phyloP scores from a whole-genome alignment of 2,797 vertebrate genomes.

The Holocentrus rufus region DNA sequence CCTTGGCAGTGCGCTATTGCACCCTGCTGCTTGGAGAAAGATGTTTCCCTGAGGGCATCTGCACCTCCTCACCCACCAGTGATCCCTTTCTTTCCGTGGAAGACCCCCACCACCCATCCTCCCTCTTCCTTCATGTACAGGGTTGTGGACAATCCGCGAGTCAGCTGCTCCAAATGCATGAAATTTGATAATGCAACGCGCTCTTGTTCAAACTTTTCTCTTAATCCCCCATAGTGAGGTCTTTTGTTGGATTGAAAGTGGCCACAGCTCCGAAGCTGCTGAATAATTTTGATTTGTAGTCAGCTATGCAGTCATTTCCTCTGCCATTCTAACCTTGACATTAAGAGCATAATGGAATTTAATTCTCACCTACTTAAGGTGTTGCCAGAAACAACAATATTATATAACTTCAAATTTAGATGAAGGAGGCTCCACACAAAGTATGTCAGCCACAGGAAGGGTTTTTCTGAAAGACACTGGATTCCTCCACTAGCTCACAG shows the following conservation, averaged over 20 bases:
- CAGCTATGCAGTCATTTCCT: neutral
- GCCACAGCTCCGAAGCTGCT: neutral
- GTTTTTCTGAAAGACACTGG: conserved; percentile 15
- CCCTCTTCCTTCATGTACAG: neutral
- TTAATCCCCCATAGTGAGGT: neutral
- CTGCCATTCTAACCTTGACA: neutral
- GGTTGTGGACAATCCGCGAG: neutral
- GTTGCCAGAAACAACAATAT: conserved; percentile 25
- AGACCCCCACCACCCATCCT: neutral
- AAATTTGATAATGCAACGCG: neutral
- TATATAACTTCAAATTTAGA: conserved; percentile 5
- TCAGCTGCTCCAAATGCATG: neutral
- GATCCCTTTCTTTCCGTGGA: conserved; percentile 14
- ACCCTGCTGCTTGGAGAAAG: conserved; percentile 22
- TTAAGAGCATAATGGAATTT: conserved; percentile 19
- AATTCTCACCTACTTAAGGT: neutral
- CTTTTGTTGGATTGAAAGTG: neutral
- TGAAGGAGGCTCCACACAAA: conserved; percentile 22
- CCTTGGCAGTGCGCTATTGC: conserved; percentile 47
- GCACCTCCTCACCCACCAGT: conserved; percentile 18
- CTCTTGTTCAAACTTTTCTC: neutral
- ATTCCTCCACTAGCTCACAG: conserved; percentile 40
- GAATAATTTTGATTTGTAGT: neutral
- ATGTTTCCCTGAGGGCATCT: conserved; percentile 33
- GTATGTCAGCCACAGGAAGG: conserved; percentile 22